Evolutionary conservation across 37 sponge, comb jelly and placozoan species (phyloP).

Genomic region (Halichondria panicea): DNA sequence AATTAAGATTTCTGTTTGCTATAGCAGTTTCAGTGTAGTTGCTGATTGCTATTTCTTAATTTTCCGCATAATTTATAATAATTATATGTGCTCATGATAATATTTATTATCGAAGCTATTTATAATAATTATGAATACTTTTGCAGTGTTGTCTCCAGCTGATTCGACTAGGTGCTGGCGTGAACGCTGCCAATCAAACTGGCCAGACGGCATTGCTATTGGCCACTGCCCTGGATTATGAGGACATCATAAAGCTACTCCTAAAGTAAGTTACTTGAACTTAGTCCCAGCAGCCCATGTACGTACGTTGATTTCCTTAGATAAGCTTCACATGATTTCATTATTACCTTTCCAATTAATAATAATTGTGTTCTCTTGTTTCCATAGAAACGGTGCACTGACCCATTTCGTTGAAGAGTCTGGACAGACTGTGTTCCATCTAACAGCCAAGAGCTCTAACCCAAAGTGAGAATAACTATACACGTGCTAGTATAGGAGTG

Average conservation of each 20-base stretch:
- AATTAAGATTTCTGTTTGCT: background rate
- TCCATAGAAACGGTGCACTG: slow-evolving; percentile 39
- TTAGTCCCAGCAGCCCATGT: no score
- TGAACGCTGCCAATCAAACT: slow-evolving; percentile 39
- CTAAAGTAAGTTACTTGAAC: slow-evolving; percentile 40
- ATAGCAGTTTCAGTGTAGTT: no score
- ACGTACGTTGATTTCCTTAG: no score
- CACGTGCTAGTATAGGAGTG: no score
- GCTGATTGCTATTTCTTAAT: no score
- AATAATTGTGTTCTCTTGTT: background rate
- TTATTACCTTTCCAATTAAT: no score
- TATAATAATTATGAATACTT: background rate
- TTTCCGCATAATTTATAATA: background rate
- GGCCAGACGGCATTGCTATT: slow-evolving; percentile 46
- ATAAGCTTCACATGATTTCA: no score
- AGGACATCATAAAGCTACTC: slow-evolving; percentile 38
- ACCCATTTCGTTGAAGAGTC: slow-evolving; percentile 18
- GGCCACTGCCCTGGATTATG: slow-evolving; percentile 20
- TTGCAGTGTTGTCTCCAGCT: slow-evolving; percentile 51
- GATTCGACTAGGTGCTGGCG: slow-evolving; percentile 28
- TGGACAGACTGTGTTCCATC: slow-evolving; percentile 47
- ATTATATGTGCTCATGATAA: background rate
- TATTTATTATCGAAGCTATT: background rate
- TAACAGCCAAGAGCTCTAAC: slow-evolving; percentile 30
- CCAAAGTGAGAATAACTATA: slow-evolving; percentile 8